Evolutionary conservation across 2,888 invertebrate genomes (phyloP).

Genomic region (Psylliodes chrysocephalus): DNA sequence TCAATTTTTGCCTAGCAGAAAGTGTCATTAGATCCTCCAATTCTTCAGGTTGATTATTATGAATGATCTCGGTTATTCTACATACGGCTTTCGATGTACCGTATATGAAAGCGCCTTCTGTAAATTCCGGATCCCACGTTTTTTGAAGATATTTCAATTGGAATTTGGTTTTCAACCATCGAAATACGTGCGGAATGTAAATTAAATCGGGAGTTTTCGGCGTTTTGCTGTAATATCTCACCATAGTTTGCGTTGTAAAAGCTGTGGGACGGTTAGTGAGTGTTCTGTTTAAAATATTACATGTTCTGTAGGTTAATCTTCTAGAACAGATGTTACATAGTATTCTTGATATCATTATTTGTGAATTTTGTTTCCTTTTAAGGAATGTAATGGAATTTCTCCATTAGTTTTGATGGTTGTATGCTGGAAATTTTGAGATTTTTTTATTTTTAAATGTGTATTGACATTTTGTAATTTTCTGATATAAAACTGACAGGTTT

Average conservation of each 20-base stretch:
- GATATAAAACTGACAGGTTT: no score
- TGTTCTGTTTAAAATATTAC: slow-evolving; percentile 1
- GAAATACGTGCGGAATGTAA: slow-evolving; percentile 60
- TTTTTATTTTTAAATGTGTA: neutral
- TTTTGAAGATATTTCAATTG: slow-evolving; percentile 59
- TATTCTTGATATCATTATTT: slow-evolving; percentile 33
- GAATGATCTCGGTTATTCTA: slow-evolving; percentile 61
- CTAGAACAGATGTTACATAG: slow-evolving; percentile 3
- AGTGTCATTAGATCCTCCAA: slow-evolving; percentile 56
- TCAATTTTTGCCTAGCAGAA: slow-evolving; percentile 52
- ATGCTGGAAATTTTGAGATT: neutral
- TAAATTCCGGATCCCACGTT: slow-evolving; percentile 62
- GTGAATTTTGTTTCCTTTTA: slow-evolving; percentile 12
- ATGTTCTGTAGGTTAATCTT: slow-evolving; percentile 19
- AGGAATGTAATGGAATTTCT: neutral
- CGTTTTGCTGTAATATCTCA: slow-evolving; percentile 38
- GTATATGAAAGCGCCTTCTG: slow-evolving; percentile 64
- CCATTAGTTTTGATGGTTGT: neutral
- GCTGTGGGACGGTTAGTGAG: neutral
- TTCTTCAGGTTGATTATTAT: slow-evolving; percentile 54
- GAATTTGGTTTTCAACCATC: slow-evolving; percentile 61
- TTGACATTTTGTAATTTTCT: slow-evolving; percentile 3
- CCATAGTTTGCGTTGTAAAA: neutral
- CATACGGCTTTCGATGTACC: slow-evolving; percentile 60
- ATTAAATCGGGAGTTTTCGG: slow-evolving; percentile 61